phyloP scores from a whole-genome alignment of 2,113 vertebrate genomes.

The Toxotes chatareus region DNA sequence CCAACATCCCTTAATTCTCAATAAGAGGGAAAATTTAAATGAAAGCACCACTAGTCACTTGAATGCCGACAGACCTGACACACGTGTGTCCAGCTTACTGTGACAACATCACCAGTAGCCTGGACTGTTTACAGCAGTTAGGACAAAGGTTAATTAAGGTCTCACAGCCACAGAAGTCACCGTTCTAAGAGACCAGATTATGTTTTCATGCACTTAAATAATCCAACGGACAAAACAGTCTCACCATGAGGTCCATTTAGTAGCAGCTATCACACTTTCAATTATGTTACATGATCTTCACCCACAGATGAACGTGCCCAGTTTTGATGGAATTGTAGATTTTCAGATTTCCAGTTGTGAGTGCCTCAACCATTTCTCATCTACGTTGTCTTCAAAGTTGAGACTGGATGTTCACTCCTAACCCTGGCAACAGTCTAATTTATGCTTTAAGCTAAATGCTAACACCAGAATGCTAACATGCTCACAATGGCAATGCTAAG shows the following conservation, averaged over 20 bases:
- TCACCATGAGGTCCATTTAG: not conserved
- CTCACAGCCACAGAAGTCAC: not conserved
- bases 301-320: not conserved
- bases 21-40: not conserved
- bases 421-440: too few species aligned
- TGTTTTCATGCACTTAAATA: slow-evolving; percentile 9
- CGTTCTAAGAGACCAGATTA: not conserved
- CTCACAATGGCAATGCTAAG: not conserved
- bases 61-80: not conserved
- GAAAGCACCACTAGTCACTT: not conserved
- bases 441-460: slow-evolving; percentile 12
- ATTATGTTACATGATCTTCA: not conserved
- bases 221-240: not conserved
- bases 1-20: slow-evolving; percentile 18
- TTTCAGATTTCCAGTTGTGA: not conserved
- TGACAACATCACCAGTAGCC: not conserved
- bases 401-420: too few species aligned
- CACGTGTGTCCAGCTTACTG: not conserved
- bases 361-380: not conserved
- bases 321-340: not conserved
- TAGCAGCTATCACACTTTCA: not conserved
- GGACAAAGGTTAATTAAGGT: not conserved
- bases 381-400: too few species aligned
- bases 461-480: slow-evolving; percentile 1
- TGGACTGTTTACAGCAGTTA: not conserved